phyloP scores from a whole-genome alignment of 2,113 vertebrate species.

The Podiceps cristatus region DNA sequence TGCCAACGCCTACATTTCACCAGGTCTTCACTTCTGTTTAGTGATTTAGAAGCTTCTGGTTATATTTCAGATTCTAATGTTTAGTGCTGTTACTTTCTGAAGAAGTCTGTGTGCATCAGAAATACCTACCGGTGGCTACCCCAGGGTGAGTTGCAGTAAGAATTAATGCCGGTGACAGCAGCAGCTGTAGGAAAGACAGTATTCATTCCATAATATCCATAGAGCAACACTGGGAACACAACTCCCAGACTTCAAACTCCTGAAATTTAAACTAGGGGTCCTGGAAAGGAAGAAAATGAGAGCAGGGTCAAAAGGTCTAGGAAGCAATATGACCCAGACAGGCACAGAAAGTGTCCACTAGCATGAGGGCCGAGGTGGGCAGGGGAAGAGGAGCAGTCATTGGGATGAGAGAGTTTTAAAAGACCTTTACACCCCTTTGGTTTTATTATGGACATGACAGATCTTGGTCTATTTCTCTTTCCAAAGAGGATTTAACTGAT shows the following conservation, averaged over 20 bases:
- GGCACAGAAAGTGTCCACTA: background rate
- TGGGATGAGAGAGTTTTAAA: background rate
- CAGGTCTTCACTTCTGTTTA: background rate
- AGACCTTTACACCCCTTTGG: background rate
- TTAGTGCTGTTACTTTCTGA: background rate
- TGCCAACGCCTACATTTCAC: background rate
- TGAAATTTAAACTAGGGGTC: background rate
- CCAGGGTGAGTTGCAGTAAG: accelerated
- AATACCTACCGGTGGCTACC: background rate
- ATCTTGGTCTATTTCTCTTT: background rate
- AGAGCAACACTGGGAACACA: background rate
- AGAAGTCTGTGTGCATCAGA: background rate
- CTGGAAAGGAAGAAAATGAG: background rate
- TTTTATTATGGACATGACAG: background rate
- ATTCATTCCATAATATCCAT: background rate
- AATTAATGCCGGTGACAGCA: background rate
- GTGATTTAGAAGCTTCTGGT: background rate
- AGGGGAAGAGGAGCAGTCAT: accelerated
- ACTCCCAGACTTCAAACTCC: background rate
- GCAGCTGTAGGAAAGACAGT: background rate
- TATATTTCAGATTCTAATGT: background rate
- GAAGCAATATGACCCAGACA: background rate
- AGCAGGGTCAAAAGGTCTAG: too few relatives aligned
- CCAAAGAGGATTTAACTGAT: background rate
- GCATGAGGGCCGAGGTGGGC: accelerated